Percentiles rank a stretch among this genome's conserved stretches.
Evolutionary conservation across 2,797 vertebrate species (phyloP).

Genomic region (Tangara arthus): DNA sequence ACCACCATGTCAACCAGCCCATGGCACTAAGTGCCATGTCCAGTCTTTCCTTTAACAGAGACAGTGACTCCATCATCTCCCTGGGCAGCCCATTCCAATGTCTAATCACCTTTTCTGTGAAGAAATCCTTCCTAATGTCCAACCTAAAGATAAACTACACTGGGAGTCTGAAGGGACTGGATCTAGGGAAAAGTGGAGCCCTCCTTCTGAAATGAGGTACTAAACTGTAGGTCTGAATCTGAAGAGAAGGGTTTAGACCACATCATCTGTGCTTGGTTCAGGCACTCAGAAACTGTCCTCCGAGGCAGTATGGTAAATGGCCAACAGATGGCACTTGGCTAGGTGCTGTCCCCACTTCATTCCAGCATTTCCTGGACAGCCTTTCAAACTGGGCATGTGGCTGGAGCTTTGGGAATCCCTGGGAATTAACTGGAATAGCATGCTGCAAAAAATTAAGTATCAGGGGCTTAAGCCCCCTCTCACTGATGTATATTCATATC

Average conservation of each 20-base stretch:
- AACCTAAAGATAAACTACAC: background rate
- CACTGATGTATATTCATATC: background rate
- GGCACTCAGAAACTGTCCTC: background rate
- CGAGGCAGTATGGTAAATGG: background rate
- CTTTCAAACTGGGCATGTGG: background rate
- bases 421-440: background rate
- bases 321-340: slow-evolving; percentile 21
- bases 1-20: background rate
- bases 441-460: background rate
- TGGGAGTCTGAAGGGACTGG: background rate
- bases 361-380: background rate
- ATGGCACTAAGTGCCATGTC: background rate
- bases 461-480: background rate
- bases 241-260: background rate
- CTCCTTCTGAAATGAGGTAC: background rate
- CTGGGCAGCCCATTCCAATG: background rate
- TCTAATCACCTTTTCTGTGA: background rate
- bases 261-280: background rate
- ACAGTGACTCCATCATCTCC: no score
- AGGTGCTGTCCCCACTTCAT: background rate
- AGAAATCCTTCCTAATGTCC: background rate
- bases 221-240: background rate
- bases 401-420: background rate
- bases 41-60: background rate
- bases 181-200: background rate